Conservation (phyloP, 30 jellyfish, hydroid and myxozoan species). For the Aurelia aurita complex sp. Pacific region DNA sequence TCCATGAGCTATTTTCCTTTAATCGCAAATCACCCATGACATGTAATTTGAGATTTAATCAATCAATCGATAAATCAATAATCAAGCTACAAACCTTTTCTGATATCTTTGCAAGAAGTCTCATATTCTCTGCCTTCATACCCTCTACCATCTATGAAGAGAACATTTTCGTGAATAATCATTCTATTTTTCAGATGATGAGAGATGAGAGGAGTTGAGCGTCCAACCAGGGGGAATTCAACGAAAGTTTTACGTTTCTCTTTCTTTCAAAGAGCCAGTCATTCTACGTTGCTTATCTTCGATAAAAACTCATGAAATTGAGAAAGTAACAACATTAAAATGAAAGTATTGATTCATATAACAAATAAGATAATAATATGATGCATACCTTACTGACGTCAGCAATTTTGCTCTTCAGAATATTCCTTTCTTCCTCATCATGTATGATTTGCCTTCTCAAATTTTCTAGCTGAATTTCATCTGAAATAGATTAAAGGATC, state of each 20-base stretch:
- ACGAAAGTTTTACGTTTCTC: too few species aligned
- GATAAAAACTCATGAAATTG: too few species aligned
- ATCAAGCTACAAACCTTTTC: conserved; percentile 9
- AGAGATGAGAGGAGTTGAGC: too few species aligned
- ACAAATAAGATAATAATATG: not conserved
- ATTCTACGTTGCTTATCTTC: too few species aligned
- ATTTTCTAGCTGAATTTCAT: conserved; percentile 20
- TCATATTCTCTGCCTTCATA: conserved; percentile 26
- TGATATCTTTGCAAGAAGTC: conserved; percentile 21
- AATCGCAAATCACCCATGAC: not conserved
- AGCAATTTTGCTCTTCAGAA: conserved; percentile 2
- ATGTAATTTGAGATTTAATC: too few species aligned
- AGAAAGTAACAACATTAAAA: too few species aligned
- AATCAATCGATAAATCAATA: too few species aligned
- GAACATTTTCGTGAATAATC: not conserved
- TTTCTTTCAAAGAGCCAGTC: too few species aligned
- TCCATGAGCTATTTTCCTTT: too few species aligned
- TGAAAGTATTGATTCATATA: too few species aligned
- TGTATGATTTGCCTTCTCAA: conserved; percentile 22
- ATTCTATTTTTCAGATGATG: too few species aligned
- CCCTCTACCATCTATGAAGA: conserved; percentile 23
- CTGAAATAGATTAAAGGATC: not conserved
- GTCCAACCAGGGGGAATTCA: too few species aligned
- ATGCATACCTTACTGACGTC: conserved; percentile 36
- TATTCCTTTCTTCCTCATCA: conserved; percentile 35